A percentile compares a stretch with the other conserved stretches of the same genome.
Evolutionary conservation across 1,140 invertebrate genomes (phyloP).

Genomic region (Rhyacophila brunnea): DNA sequence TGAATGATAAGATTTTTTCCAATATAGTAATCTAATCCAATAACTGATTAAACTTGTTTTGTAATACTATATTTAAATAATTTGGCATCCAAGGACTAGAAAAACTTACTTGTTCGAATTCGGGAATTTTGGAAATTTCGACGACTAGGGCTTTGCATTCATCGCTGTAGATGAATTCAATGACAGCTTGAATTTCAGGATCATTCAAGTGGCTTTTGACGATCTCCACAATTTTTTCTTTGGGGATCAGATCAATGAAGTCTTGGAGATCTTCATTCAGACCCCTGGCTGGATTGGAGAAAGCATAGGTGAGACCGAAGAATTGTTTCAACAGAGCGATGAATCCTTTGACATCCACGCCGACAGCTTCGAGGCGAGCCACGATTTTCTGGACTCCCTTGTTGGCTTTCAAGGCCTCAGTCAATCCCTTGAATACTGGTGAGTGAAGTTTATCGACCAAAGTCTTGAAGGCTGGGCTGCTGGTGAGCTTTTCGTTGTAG

Average conservation of each 20-base stretch:
- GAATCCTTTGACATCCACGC: slow-evolving; percentile 6
- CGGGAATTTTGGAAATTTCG: slow-evolving; percentile 6
- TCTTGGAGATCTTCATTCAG: slow-evolving; percentile 4
- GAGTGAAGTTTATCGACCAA: slow-evolving; percentile 5
- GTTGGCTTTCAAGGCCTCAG: background rate
- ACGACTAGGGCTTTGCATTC: background rate
- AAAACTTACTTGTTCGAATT: slow-evolving; percentile 8
- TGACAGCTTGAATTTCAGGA: slow-evolving; percentile 8
- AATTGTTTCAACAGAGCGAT: background rate
- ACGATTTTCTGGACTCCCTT: background rate
- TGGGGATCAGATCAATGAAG: slow-evolving; percentile 5
- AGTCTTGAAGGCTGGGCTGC: slow-evolving; percentile 11
- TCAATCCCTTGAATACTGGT: slow-evolving; percentile 6
- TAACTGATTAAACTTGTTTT: too few species aligned
- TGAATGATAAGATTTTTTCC: too few species aligned
- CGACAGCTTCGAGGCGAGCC: background rate
- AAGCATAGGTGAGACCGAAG: background rate
- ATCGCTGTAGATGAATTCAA: slow-evolving; percentile 8
- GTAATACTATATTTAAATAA: too few species aligned
- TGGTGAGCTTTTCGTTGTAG: background rate
- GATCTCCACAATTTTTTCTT: background rate
- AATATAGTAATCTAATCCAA: too few species aligned
- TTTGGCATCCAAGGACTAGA: background rate
- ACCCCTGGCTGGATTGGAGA: background rate
- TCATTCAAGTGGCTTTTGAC: background rate